Conservation (phyloP, 2,797 vertebrate species). For the Halcyon smyrnensis region DNA sequence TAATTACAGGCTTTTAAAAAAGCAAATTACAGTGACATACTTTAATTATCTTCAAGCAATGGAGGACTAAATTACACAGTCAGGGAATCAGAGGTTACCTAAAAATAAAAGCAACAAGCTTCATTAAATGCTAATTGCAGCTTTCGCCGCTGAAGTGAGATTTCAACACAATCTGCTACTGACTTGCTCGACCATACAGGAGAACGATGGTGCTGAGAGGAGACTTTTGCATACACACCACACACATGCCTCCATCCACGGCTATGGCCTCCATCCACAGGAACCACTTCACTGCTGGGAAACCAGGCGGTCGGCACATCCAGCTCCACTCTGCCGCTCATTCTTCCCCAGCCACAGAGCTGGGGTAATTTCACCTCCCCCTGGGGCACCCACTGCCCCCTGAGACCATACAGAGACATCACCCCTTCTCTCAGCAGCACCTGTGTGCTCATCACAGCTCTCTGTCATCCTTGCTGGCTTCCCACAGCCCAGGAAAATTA, state of each 20-base stretch:
- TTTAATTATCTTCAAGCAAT: constrained; percentile 82
- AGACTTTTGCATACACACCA: not conserved
- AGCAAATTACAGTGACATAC: constrained; percentile 84
- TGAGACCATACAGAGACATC: not conserved
- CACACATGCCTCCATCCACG: rapidly evolving
- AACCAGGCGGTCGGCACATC: not conserved
- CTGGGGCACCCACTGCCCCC: not conserved
- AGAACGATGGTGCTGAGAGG: not conserved
- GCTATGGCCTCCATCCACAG: not conserved
- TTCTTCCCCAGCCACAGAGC: rapidly evolving
- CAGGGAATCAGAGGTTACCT: constrained; percentile 81
- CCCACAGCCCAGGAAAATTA: not conserved
- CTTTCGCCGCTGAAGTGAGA: constrained; percentile 75
- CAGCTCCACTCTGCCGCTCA: not conserved
- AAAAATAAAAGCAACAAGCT: constrained; percentile 83
- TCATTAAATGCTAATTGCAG: constrained; percentile 84
- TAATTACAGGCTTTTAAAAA: constrained; percentile 80
- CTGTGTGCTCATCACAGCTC: not conserved
- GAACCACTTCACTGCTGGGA: rapidly evolving
- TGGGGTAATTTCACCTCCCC: not conserved
- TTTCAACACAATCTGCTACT: constrained; percentile 67
- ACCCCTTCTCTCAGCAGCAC: not conserved
- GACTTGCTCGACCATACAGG: not conserved
- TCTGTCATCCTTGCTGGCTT: not conserved
- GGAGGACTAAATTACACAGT: constrained; percentile 80